Evolutionary conservation across 2,113 vertebrate species (phyloP).

Genomic region (Eubucco bourcierii): DNA sequence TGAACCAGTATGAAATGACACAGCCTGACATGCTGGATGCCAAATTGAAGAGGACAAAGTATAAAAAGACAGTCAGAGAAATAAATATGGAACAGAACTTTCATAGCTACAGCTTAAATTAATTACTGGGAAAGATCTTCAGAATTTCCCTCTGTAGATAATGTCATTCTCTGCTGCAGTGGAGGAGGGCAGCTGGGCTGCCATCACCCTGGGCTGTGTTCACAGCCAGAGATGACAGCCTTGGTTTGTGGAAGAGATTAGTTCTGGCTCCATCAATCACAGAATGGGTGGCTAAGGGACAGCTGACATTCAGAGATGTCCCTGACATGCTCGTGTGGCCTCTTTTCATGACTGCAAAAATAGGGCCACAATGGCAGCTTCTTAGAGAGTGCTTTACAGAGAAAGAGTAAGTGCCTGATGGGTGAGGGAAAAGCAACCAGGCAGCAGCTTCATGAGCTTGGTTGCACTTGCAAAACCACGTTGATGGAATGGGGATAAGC

Average conservation of each 20-base stretch:
- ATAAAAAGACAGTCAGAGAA: not conserved
- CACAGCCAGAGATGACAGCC: not conserved
- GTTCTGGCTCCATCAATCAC: conserved; percentile 35
- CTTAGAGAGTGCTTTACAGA: not conserved
- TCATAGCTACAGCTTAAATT: not conserved
- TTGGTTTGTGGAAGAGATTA: not conserved
- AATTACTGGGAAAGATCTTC: not conserved
- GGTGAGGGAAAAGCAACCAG: not conserved
- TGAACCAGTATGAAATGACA: not conserved
- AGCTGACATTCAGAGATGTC: conserved; percentile 31
- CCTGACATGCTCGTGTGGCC: not conserved
- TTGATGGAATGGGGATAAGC: not conserved
- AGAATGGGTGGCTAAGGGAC: not conserved
- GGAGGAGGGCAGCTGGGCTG: not conserved
- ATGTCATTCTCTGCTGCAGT: not conserved
- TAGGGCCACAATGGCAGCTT: not conserved
- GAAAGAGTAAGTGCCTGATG: not conserved
- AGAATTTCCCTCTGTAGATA: not conserved
- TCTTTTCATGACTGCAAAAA: not conserved
- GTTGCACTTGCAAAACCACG: not conserved
- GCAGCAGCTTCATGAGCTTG: not conserved
- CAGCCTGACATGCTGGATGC: not conserved
- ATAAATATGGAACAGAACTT: not conserved
- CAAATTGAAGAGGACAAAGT: not conserved
- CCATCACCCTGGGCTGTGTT: not conserved